Conservation (phyloP, 2,797 vertebrate species). For the Neosilurus hyrtlii region DNA sequence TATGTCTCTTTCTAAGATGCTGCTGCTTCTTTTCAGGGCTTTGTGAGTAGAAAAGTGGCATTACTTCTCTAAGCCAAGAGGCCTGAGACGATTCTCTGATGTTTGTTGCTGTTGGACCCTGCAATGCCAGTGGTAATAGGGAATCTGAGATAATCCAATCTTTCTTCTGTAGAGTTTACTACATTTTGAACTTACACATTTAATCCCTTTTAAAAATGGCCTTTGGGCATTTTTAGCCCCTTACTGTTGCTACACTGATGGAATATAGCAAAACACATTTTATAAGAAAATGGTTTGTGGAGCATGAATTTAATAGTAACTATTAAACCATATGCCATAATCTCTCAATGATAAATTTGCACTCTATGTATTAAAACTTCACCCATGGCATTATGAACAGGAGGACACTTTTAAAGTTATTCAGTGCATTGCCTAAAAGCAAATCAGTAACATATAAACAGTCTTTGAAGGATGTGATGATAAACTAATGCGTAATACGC, state of each 20-base stretch:
- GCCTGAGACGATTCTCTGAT: constrained; percentile 51
- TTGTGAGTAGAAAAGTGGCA: constrained; percentile 51
- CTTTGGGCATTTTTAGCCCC: constrained; percentile 58
- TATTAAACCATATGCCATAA: constrained; percentile 47
- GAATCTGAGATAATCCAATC: constrained; percentile 54
- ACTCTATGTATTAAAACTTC: constrained; percentile 49
- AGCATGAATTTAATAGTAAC: constrained; percentile 53
- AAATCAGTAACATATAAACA: constrained; percentile 45
- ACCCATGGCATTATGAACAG: constrained; percentile 44
- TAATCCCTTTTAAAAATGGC: constrained; percentile 58
- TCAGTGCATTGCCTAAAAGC: constrained; percentile 28
- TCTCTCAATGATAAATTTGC: constrained; percentile 49
- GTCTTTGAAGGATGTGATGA: constrained; percentile 40
- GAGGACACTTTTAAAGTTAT: constrained; percentile 30
- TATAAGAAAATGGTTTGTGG: constrained; percentile 39
- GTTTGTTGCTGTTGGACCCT: constrained; percentile 57
- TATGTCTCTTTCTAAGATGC: constrained; percentile 53
- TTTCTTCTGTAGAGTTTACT: constrained; percentile 55
- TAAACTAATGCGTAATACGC: constrained; percentile 13
- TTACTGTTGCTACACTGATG: constrained; percentile 46
- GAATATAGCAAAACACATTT: constrained; percentile 48
- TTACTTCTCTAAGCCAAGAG: constrained; percentile 54
- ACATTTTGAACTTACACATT: constrained; percentile 60
- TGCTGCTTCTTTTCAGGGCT: constrained; percentile 52
- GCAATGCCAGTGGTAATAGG: constrained; percentile 47